Evolutionary conservation across 2,888 invertebrate genomes (phyloP).

Genomic region (Eledona agricola): DNA sequence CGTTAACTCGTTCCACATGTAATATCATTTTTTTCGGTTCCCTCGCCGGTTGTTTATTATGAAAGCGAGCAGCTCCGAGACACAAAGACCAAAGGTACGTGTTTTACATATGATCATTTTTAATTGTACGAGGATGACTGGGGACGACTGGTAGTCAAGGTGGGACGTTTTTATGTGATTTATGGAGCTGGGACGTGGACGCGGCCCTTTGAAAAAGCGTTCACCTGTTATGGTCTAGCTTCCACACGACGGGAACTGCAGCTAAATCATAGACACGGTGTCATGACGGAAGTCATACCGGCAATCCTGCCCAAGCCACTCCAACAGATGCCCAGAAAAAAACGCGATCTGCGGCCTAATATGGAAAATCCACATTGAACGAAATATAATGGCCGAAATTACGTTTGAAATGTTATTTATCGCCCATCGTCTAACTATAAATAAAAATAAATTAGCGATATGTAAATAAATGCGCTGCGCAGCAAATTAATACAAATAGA

Average conservation of each 20-base stretch:
- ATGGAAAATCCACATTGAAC: too few relatives aligned
- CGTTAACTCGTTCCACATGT: conserved; percentile 34
- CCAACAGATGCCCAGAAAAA: too few relatives aligned
- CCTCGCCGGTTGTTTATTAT: conserved; percentile 31
- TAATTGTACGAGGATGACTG: conserved; percentile 53
- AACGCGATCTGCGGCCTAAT: too few relatives aligned
- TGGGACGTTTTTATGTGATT: conserved; percentile 37
- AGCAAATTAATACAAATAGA: too few relatives aligned
- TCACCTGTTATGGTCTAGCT: conserved; percentile 36
- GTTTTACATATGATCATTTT: conserved; percentile 52
- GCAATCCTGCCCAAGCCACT: too few relatives aligned
- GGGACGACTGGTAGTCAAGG: conserved; percentile 38
- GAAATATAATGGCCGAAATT: too few relatives aligned
- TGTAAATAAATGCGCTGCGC: too few relatives aligned
- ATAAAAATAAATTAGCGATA: too few relatives aligned
- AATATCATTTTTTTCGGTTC: conserved; percentile 30
- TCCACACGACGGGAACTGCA: conserved; percentile 20
- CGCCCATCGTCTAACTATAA: too few relatives aligned
- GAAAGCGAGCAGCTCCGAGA: conserved; percentile 27
- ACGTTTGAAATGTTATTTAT: too few relatives aligned
- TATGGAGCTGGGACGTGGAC: conserved; percentile 32
- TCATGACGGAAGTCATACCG: too few relatives aligned
- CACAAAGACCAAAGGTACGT: conserved; percentile 44
- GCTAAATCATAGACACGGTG: conserved; percentile 12
- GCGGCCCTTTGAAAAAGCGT: conserved; percentile 36